These are phyloP conservation scores for Drosophila mimetica DNA, from an alignment of 2,888 invertebrate species.

Conservation along the genomic window DNA sequence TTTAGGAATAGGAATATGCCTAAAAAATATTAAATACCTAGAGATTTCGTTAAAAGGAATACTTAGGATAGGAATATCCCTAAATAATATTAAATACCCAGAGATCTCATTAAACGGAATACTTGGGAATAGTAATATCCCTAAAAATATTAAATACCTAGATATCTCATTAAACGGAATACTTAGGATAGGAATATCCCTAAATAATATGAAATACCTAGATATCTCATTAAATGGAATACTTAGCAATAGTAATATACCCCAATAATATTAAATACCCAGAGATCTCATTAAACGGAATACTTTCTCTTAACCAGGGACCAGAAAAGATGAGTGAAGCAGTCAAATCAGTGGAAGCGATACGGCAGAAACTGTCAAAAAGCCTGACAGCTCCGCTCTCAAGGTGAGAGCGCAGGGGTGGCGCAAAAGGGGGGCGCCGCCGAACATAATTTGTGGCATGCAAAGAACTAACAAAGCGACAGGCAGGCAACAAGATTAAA, in stretches of 20 bases:
- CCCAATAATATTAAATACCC: no score
- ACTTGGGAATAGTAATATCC: no score
- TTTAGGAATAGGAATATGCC: no score
- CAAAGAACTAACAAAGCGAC: constrained; percentile 75
- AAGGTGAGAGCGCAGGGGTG: constrained; percentile 4
- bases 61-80: no score
- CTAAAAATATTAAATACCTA: no score
- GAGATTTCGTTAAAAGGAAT: no score
- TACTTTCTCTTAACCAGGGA: not conserved
- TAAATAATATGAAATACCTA: no score
- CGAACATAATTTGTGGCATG: constrained; percentile 77
- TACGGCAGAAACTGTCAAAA: constrained; percentile 47
- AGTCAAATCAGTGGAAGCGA: constrained; percentile 52
- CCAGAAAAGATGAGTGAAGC: constrained; percentile 10
- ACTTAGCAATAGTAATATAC: no score
- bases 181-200: no score
- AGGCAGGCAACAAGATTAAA: not conserved
- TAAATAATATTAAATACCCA: not conserved
- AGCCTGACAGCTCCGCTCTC: constrained; percentile 53
- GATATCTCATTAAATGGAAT: no score
- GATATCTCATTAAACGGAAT: no score
- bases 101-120: constrained; percentile 5
- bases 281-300: constrained; percentile 10
- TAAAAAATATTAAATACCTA: no score
- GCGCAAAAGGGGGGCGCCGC: constrained; percentile 2